Evolutionary conservation across 2,888 invertebrate species (phyloP), one percentile per base, ranked within the genome.

Genomic region (Entomobrya multifasciata): DNA sequence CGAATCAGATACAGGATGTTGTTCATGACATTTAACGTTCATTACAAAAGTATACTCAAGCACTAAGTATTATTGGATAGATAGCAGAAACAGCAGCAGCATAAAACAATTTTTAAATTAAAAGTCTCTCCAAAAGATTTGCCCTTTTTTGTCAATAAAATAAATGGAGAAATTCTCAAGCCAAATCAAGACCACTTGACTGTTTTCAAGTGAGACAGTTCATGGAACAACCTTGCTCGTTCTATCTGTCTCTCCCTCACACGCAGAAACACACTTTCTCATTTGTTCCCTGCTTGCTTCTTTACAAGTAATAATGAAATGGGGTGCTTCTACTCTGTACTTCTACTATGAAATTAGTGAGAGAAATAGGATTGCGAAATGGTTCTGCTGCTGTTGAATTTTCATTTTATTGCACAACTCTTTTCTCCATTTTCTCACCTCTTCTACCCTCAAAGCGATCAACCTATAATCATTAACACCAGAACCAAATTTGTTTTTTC

Each of bases 321-420:
- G 47, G 70, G 27, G 47, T 6, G 52, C 17, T 27, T 8, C 36
- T 36, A 4, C 36, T 4, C 36, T 36, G 36, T 36, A 8, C 36
- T 36, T 4, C 36, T 36, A 8, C 36, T 36, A 8, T 36, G 52
- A 72, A 72, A 72, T 72, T 49, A 72, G 72, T 36, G 36, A 49
- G 72, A 17, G 72, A 27, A 72, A 49, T 72, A 72, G 72, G 17
- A 52, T 72, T 72, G 72, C 27, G 52, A 44, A 67, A 67, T 41
- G 41, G 44, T 44, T 20, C 41, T 67, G 41, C 49, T 49, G 13
- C 49, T 36, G 5, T 17, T 67, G 41, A 67, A 60, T 67, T 67
- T 67, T 67, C 67, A 36, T 67, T 67, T 67, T 41, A 67, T 67
- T 44, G 36, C 67, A 67, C 67, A 44, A 67, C 36, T 6, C 36